These are phyloP conservation scores for Aspidiotus rigidus DNA, from an alignment of 2,888 invertebrate species.

Conservation along the genomic window DNA sequence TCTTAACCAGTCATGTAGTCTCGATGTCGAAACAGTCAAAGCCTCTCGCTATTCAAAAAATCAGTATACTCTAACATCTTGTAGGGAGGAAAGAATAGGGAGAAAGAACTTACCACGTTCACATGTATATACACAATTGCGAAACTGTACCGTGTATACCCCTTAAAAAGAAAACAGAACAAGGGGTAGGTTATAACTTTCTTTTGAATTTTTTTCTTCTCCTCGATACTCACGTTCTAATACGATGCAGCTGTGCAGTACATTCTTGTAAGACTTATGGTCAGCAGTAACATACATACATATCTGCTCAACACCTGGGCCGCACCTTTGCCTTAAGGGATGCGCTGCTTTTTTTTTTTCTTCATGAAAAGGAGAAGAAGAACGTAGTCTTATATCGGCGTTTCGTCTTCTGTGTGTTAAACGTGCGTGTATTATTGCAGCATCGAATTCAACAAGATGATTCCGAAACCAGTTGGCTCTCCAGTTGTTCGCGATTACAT, in stretches of 20 bases:
- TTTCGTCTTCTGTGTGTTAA: background rate
- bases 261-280: slow-evolving; percentile 11
- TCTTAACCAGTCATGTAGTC: too few relatives aligned
- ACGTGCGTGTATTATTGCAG: slow-evolving; percentile 2
- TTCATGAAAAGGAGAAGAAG: slow-evolving; percentile 14
- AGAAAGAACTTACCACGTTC: background rate
- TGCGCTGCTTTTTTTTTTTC: slow-evolving; percentile 5
- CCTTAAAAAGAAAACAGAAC: slow-evolving; percentile 20
- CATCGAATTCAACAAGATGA: slow-evolving; percentile 2
- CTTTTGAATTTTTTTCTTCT: slow-evolving; percentile 17
- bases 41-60: background rate
- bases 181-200: slow-evolving; percentile 19
- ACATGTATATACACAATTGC: slow-evolving; percentile 11
- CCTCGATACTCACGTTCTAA: slow-evolving; percentile 10
- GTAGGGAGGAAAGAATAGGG: background rate
- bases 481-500: slow-evolving; percentile 4
- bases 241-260: slow-evolving; percentile 22
- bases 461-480: slow-evolving; percentile 4
- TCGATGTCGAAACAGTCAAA: too few relatives aligned
- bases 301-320: slow-evolving; percentile 18
- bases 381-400: slow-evolving; percentile 1
- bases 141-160: slow-evolving; percentile 8
- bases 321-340: slow-evolving; percentile 16
- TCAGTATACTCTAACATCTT: background rate
- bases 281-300: slow-evolving; percentile 9